Percentiles rank a stretch among this genome's conserved stretches.
phyloP scores from a whole-genome alignment of 2,797 vertebrate species.

The Hyperoplus immaculatus region DNA sequence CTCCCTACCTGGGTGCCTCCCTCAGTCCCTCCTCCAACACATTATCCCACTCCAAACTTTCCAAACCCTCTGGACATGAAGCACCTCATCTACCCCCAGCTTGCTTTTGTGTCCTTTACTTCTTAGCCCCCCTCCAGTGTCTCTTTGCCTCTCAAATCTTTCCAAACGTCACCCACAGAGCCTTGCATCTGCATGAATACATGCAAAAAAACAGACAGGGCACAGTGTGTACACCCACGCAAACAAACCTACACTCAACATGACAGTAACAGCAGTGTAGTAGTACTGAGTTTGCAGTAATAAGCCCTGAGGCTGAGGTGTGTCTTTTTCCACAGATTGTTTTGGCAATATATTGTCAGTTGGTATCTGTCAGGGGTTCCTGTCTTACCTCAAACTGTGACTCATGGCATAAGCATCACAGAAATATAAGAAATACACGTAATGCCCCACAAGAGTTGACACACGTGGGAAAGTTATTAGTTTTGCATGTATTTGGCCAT shows the following conservation, averaged over 20 bases:
- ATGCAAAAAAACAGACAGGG: conserved; percentile 1
- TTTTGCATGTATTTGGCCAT: background rate
- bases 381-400: conserved; percentile 37
- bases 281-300: background rate
- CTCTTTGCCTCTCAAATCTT: conserved; percentile 30
- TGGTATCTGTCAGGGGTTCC: conserved; percentile 33
- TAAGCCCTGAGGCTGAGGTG: conserved; percentile 40
- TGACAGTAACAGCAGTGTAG: background rate
- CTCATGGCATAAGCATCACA: conserved; percentile 19
- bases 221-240: background rate
- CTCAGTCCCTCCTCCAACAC: conserved; percentile 50
- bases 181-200: background rate
- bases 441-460: background rate
- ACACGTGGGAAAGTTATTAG: background rate
- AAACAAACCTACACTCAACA: background rate
- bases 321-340: conserved; percentile 9
- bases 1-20: conserved; percentile 51
- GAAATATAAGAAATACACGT: background rate
- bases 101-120: background rate
- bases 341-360: conserved; percentile 47
- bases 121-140: background rate
- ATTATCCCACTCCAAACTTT: conserved; percentile 39
- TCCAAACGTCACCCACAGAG: conserved; percentile 10
- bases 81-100: background rate
- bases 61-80: conserved; percentile 10